Base-by-base conservation (phyloP, 2,797 vertebrate genomes). In the Rhinoraja longicauda region DNA sequence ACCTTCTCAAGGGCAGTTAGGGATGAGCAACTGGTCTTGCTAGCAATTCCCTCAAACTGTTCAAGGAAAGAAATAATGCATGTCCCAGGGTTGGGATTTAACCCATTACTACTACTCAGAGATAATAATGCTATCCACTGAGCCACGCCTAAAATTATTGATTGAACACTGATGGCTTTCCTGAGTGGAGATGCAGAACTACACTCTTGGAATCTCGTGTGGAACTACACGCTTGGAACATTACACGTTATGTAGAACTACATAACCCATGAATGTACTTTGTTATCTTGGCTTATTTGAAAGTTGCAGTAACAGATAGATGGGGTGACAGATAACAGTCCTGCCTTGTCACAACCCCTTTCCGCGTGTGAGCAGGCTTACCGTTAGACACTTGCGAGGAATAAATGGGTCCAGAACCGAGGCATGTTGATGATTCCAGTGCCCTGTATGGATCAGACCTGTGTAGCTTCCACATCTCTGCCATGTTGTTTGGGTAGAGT, bases 381-480 rank as follows among this genome's bases (percentile, higher is more conserved):
- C 84, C 84, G 2, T 24, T 88, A 32, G 59, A 36, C 15, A 36
- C 8, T 7, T 88, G 59, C 1, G 84, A 67, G n/a, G 62, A 0
- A 8, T 36, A 88, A 0, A 19, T 36, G 8, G 62, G n/a, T 21
- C 59, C 84, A 88, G 62, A 1, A 62, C 59, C 84, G 1, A 62
- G 29, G 5, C 53, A 64, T 32, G 82, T 4, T n/a, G 82, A 29
- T 62, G 82, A 64, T 15, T 86, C 82, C 59, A 88, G 9, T 36
- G 62, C 36, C 62, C 84, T 88, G 29, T 88, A 88, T 17, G 36
- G 84, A 67, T 88, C 84, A 88, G 88, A 67, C 6, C 84, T 15
- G n/a, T 88, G 84, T 62, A 67, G 17, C n/a, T 88, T 88, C 84
- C 84, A 88, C n/a, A n/a, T 17, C 59, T 88, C 84, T 88, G 84